A percentile compares a stretch with the other conserved stretches of the same genome.
Evolutionary conservation across 2,113 vertebrate species (phyloP).

Genomic region (Daphoenositta chrysoptera): DNA sequence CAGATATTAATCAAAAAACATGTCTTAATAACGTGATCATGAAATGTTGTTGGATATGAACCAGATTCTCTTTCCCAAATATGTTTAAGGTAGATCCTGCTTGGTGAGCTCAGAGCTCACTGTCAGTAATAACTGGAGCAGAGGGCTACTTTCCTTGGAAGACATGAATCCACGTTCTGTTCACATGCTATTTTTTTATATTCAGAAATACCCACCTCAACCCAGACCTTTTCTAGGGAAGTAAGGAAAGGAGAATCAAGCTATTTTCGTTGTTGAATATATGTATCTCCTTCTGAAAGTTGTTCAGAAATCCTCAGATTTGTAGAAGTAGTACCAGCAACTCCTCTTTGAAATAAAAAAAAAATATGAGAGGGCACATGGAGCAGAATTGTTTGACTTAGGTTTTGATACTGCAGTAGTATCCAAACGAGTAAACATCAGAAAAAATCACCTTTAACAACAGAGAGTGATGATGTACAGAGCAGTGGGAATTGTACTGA

Average conservation of each 20-base stretch:
- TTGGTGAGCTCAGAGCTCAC: not conserved
- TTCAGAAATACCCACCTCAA: not conserved
- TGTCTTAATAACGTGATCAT: not conserved
- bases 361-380: not conserved
- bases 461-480: not conserved
- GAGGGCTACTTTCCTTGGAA: not conserved
- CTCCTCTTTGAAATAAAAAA: not conserved
- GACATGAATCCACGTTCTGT: rapidly evolving
- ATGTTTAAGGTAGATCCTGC: not conserved
- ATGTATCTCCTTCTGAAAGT: not conserved
- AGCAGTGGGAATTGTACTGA: not conserved
- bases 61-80: not conserved
- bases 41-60: not conserved
- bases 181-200: not conserved
- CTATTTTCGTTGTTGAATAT: not conserved
- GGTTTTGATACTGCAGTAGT: not conserved
- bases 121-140: not conserved
- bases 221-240: not conserved
- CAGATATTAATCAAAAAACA: not conserved
- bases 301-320: not conserved
- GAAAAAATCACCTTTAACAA: not conserved
- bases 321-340: not conserved
- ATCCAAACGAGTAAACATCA: not conserved
- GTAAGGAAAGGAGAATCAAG: not conserved
- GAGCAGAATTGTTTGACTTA: not conserved